A percentile compares a stretch with the other conserved stretches of the same genome.
phyloP scores from a whole-genome alignment of 2,888 invertebrate species.

The Nephrotoma flavescens region DNA sequence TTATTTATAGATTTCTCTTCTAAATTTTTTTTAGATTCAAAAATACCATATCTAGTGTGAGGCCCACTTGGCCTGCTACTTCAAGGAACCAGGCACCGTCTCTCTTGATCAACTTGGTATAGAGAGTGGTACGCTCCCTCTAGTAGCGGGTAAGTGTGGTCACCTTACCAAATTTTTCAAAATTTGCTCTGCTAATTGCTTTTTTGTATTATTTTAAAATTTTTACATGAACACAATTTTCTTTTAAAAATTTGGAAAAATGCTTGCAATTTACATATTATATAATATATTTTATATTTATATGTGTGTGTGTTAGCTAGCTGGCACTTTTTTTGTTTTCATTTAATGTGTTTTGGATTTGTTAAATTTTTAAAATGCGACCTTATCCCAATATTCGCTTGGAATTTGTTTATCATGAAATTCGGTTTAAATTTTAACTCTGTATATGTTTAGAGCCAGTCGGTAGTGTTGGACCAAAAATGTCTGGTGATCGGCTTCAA shows the following conservation, averaged over 20 bases:
- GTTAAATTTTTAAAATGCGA: not conserved
- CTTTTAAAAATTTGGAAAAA: not conserved
- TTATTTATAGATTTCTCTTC: not conserved
- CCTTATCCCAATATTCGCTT: not conserved
- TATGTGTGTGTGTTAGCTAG: not conserved
- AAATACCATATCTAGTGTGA: not conserved
- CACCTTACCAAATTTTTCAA: not conserved
- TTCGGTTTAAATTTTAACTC: not conserved
- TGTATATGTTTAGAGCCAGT: constrained; percentile 40
- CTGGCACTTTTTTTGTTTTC: not conserved
- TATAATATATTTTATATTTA: not conserved
- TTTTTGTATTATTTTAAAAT: not conserved
- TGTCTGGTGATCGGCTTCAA: constrained; percentile 40
- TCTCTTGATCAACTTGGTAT: not conserved
- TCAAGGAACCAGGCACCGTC: constrained; percentile 10
- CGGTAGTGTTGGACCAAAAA: constrained; percentile 49
- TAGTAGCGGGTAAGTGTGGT: constrained; percentile 19
- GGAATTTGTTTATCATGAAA: not conserved
- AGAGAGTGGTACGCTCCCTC: constrained; percentile 10
- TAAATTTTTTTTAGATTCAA: not conserved
- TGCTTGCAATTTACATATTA: not conserved
- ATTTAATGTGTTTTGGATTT: not conserved
- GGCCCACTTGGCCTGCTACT: constrained; percentile 16
- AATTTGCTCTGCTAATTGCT: not conserved
- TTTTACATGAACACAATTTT: not conserved